These are phyloP conservation scores for Aphaenogaster ashmeadi DNA, from an alignment of 1,140 invertebrate species.

Conservation along the genomic window DNA sequence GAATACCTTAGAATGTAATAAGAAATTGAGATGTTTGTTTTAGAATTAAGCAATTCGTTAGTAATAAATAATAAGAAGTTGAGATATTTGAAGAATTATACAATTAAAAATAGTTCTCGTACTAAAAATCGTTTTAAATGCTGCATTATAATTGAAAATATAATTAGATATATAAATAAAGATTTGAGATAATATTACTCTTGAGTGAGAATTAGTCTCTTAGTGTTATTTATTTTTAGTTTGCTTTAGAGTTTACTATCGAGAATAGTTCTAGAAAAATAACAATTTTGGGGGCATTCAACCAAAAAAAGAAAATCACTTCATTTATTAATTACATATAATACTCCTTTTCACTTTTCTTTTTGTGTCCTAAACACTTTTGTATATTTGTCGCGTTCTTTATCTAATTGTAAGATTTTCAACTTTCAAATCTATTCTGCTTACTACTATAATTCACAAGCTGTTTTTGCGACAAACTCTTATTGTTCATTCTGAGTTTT, in stretches of 20 bases:
- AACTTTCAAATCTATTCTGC: conserved; percentile 14
- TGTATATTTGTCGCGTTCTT: neutral
- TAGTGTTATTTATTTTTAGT: neutral
- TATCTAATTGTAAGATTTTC: neutral
- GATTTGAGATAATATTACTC: neutral
- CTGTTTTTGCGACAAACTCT: conserved; percentile 1
- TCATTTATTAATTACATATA: conserved; percentile 12
- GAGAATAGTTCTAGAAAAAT: neutral
- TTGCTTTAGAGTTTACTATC: neutral
- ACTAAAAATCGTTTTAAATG: neutral
- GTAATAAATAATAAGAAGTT: neutral
- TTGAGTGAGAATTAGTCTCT: neutral
- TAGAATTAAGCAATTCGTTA: neutral
- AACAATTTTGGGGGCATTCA: neutral
- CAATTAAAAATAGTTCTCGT: neutral
- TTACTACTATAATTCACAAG: neutral
- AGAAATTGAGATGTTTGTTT: neutral
- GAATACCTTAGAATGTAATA: neutral
- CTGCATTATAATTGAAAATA: neutral
- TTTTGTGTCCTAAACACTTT: neutral
- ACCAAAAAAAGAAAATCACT: neutral
- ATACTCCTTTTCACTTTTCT: neutral
- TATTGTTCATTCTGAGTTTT: conserved; percentile 12
- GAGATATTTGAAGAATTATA: neutral
- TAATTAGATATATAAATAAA: neutral